phyloP scores from a whole-genome alignment of 2,888 invertebrate species.

The Latheticus oryzae region DNA sequence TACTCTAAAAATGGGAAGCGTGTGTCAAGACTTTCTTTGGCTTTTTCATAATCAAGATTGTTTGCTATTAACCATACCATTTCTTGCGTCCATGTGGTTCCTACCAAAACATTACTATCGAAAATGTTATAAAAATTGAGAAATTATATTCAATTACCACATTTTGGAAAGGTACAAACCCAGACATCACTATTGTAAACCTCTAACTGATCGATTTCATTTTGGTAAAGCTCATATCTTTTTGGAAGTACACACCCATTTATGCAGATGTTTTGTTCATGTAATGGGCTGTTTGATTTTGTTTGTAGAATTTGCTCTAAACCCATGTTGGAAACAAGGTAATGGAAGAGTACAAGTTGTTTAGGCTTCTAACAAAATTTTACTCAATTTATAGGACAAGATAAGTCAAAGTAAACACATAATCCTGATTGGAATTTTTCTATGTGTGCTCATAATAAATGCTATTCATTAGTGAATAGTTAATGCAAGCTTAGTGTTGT shows the following conservation, averaged over 20 bases:
- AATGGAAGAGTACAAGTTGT: no score
- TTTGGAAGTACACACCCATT: conserved; percentile 5
- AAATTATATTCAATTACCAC: conserved; percentile 60
- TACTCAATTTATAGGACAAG: no score
- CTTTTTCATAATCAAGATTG: conserved; percentile 71
- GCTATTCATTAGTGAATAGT: no score
- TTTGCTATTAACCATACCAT: conserved; percentile 78
- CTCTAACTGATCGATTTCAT: conserved; percentile 4
- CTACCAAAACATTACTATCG: conserved; percentile 60
- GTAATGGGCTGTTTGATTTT: conserved; percentile 3
- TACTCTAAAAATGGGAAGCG: conserved; percentile 80
- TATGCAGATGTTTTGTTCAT: not conserved
- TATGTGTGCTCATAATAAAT: no score
- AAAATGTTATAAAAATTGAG: not conserved
- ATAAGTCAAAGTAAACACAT: no score
- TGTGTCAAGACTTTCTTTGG: conserved; percentile 66
- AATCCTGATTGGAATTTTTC: no score
- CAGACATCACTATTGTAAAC: conserved; percentile 66
- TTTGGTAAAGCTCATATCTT: not conserved
- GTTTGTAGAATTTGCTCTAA: conserved; percentile 3
- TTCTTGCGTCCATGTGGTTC: conserved; percentile 84
- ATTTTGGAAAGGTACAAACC: conserved; percentile 70
- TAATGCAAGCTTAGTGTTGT: no score
- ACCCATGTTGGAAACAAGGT: no score
- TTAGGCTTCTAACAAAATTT: no score